Evolutionary conservation across 1,140 invertebrate species (phyloP).

Genomic region (Papilio aristodemus): DNA sequence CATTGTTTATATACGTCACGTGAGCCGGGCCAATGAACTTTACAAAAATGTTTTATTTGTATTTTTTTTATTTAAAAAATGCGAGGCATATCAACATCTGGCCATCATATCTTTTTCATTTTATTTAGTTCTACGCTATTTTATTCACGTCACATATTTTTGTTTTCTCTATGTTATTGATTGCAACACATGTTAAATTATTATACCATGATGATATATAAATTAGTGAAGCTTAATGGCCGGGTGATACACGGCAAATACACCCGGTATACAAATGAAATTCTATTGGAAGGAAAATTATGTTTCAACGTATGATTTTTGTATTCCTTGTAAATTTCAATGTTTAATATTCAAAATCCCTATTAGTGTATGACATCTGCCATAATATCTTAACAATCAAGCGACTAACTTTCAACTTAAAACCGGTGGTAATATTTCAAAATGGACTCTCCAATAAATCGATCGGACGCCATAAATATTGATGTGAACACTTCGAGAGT

Average conservation of each 20-base stretch:
- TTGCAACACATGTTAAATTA: background rate
- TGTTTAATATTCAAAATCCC: background rate
- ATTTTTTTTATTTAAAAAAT: constrained; percentile 23
- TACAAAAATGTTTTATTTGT: constrained; percentile 43
- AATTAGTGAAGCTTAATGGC: background rate
- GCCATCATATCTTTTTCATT: background rate
- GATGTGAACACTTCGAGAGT: constrained; percentile 21
- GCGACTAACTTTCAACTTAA: background rate
- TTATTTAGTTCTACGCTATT: background rate
- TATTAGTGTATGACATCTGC: background rate
- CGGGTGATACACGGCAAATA: too few relatives aligned
- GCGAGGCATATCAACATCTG: constrained; percentile 27
- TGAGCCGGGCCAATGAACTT: constrained; percentile 63
- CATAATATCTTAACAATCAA: constrained; percentile 6
- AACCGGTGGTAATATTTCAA: constrained; percentile 20
- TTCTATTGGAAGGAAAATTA: too few relatives aligned
- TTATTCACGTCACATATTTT: background rate
- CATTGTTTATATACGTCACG: constrained; percentile 66
- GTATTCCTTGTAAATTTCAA: background rate
- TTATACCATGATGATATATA: background rate
- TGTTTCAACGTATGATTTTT: background rate
- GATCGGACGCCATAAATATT: constrained; percentile 21
- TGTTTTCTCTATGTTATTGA: background rate
- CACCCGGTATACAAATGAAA: too few relatives aligned
- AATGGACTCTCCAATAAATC: constrained; percentile 9